Percentiles rank a stretch among this genome's conserved stretches.
These are phyloP conservation scores for Eubucco bourcierii DNA, from an alignment of 2,113 vertebrate genomes.

Conservation along the genomic window DNA sequence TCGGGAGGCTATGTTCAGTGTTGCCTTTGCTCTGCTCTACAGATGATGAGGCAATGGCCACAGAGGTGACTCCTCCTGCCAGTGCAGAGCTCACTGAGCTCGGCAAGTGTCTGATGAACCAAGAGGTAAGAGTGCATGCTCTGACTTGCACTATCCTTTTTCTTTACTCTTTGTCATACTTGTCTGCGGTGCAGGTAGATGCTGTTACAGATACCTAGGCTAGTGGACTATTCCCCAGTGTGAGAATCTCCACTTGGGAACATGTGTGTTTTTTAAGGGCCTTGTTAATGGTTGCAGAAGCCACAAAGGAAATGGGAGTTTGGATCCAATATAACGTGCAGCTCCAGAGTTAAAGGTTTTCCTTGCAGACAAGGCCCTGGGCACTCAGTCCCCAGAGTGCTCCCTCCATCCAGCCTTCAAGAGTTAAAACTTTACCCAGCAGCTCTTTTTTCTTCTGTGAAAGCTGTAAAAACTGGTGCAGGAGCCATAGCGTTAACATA, in stretches of 20 bases:
- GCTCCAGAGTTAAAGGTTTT: background rate
- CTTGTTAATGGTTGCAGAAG: background rate
- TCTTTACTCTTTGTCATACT: background rate
- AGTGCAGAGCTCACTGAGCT: slow-evolving; percentile 87
- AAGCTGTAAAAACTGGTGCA: background rate
- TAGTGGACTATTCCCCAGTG: background rate
- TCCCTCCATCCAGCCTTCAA: background rate
- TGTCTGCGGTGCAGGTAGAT: background rate
- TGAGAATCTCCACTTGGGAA: background rate
- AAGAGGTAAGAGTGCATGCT: slow-evolving; percentile 80
- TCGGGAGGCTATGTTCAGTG: background rate
- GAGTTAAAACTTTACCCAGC: background rate
- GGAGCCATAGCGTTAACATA: background rate
- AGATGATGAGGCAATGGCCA: slow-evolving; percentile 94
- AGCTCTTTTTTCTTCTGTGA: background rate
- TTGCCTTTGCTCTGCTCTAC: slow-evolving; percentile 15
- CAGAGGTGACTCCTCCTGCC: slow-evolving; percentile 78
- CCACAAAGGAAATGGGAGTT: background rate
- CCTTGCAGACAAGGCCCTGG: background rate
- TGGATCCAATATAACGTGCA: background rate
- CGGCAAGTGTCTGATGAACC: slow-evolving; percentile 89
- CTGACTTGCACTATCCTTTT: background rate
- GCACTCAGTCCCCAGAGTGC: background rate
- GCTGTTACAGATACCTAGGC: background rate
- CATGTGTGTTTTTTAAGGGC: background rate